phyloP scores from a whole-genome alignment of 2,888 invertebrate genomes.

The Chloromyia formosa region DNA sequence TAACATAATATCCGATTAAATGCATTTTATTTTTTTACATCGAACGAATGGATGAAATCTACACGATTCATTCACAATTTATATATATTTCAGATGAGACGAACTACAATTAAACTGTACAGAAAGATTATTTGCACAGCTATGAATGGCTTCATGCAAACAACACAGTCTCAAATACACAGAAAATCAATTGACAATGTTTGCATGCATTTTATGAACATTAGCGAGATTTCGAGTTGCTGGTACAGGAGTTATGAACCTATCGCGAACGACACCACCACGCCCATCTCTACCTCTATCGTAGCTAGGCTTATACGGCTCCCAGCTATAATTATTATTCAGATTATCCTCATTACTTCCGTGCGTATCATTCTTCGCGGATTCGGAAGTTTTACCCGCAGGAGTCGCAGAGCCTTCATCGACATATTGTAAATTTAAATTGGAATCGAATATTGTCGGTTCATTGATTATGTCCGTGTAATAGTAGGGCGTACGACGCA shows the following conservation, averaged over 20 bases:
- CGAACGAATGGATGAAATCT: conserved; percentile 8
- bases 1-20: too few relatives aligned
- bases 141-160: neutral
- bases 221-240: conserved; percentile 54
- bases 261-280: neutral
- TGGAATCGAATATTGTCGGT: conserved; percentile 61
- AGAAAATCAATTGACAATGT: conserved; percentile 20
- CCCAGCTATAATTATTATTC: conserved; percentile 36
- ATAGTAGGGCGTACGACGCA: conserved; percentile 59
- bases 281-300: conserved; percentile 36
- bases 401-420: conserved; percentile 52
- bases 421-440: conserved; percentile 58
- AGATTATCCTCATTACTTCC: conserved; percentile 34
- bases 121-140: neutral
- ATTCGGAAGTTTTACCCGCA: neutral
- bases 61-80: neutral
- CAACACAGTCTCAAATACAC: neutral
- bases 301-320: conserved; percentile 16
- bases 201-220: conserved; percentile 37
- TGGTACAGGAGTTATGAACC: conserved; percentile 50
- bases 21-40: neutral
- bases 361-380: neutral
- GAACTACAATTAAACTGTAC: neutral
- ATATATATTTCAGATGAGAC: neutral
- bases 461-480: conserved; percentile 61